Evolutionary conservation across 2,797 vertebrate genomes (phyloP), one percentile per base, ranked within the genome.

Genomic region (Emys orbicularis): DNA sequence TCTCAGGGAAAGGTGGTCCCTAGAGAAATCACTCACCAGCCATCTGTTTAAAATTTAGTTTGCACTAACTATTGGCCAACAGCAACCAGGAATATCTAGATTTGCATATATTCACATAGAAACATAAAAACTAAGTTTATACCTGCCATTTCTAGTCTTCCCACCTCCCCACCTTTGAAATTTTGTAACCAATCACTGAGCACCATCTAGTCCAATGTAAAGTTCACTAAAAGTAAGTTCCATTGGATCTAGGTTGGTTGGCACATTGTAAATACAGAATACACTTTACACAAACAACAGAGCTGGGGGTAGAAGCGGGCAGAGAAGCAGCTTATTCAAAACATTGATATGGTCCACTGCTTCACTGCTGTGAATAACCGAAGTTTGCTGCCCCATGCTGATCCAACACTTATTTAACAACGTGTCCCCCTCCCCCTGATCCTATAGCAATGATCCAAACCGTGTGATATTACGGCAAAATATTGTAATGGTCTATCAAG

Each of bases 341-440:
- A 52, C 82, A 84, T 68, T 93, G 82, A 86, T 90, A 92, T 86
- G 94, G 37, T 88, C 74, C 65, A 53, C 2, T 83, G 83, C 54
- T 94, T 61, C 31, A 34, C 31, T 61, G 31, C 16, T 61, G 18
- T 37, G 61, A 68, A 68, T 86, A 31, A 81, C 0, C 0, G 37
- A 11, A 61, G 52, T 92, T 93, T 95, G 92, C 79, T 89, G 41
- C 61, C 81, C 47, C 0, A 0, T 79, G 86, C 91, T 85, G 90
- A 93, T 84, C 49, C 76, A 87, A 92, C 61, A 87, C 44, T 89
- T 94, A 92, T 87, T 96, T 90, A 96, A 87, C 18, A 74, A 56
- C 31, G 50, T 50, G 15, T 79, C 83, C 41, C 89, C 85, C 52
- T 21, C 19, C 52, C 50, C 50, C 50, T 0, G 92, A 94, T 34